Evolutionary conservation across 1,140 invertebrate species (phyloP).

Genomic region (Halotydeus destructor): DNA sequence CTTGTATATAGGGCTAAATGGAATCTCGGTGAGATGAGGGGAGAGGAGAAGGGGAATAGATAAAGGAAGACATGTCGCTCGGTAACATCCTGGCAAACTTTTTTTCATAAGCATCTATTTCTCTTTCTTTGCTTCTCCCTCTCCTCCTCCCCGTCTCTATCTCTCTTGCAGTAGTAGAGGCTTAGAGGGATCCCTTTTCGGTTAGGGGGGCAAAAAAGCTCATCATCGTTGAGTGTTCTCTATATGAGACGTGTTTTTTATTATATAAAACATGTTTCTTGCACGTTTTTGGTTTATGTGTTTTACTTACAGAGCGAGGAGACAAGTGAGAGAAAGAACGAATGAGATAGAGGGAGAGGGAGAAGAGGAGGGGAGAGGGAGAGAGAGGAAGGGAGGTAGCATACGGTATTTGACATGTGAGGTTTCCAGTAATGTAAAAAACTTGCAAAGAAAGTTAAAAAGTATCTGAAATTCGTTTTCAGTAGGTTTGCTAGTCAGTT

Average conservation of each 20-base stretch:
- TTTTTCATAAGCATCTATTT: neutral
- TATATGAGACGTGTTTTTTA: neutral
- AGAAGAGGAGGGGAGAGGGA: too few relatives aligned
- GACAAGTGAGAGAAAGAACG: too few relatives aligned
- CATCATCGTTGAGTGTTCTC: neutral
- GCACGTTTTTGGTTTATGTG: neutral
- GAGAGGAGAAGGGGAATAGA: neutral
- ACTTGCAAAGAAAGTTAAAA: too few relatives aligned
- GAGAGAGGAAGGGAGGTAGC: too few relatives aligned
- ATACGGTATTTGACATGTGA: too few relatives aligned
- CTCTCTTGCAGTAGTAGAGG: neutral
- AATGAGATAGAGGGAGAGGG: too few relatives aligned
- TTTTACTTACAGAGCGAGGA: too few relatives aligned
- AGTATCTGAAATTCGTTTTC: too few relatives aligned
- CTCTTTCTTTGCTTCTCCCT: slow-evolving; percentile 35
- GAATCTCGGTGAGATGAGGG: neutral
- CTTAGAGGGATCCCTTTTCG: neutral
- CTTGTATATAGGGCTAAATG: too few relatives aligned
- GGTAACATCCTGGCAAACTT: neutral
- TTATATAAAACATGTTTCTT: neutral
- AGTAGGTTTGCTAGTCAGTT: too few relatives aligned
- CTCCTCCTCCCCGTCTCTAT: neutral
- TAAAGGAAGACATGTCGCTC: neutral
- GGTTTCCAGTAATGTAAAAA: too few relatives aligned
- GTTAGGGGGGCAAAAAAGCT: neutral